These are phyloP conservation scores for Symphodus melops DNA, from an alignment of 2,113 vertebrate genomes.

Conservation along the genomic window DNA sequence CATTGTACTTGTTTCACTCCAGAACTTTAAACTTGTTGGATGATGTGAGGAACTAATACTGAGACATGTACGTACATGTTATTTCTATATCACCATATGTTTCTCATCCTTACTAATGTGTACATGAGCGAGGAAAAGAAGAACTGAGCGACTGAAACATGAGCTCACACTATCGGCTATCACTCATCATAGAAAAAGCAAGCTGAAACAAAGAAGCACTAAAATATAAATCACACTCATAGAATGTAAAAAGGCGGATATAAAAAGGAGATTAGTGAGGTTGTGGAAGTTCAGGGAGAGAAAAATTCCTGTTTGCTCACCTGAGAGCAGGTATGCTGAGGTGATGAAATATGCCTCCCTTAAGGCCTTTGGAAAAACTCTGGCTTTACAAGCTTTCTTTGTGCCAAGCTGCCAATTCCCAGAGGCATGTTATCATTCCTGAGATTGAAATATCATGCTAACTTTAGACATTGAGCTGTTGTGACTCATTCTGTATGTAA, in stretches of 20 bases:
- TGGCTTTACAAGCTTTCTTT: constrained; percentile 24
- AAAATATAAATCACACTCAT: background rate
- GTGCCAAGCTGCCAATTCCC: constrained; percentile 13
- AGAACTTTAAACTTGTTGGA: background rate
- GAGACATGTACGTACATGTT: background rate
- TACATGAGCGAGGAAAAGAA: background rate
- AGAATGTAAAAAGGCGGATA: background rate
- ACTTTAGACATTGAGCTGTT: background rate
- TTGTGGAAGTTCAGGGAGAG: background rate
- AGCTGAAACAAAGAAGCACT: background rate
- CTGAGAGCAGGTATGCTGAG: constrained; percentile 27
- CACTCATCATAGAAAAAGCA: background rate
- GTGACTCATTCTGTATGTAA: background rate
- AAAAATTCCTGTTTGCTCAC: constrained; percentile 37
- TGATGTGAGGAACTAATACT: background rate
- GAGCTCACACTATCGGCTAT: background rate
- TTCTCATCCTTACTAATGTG: background rate
- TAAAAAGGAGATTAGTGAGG: background rate
- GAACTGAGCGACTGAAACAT: background rate
- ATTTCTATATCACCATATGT: background rate
- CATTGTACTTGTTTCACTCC: background rate
- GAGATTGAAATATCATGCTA: constrained; percentile 2
- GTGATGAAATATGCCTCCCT: constrained; percentile 45
- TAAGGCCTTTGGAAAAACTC: constrained; percentile 7
- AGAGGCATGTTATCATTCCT: constrained; percentile 1